Base-by-base conservation (phyloP, 2,797 vertebrate genomes). In the Chromis chromis region DNA sequence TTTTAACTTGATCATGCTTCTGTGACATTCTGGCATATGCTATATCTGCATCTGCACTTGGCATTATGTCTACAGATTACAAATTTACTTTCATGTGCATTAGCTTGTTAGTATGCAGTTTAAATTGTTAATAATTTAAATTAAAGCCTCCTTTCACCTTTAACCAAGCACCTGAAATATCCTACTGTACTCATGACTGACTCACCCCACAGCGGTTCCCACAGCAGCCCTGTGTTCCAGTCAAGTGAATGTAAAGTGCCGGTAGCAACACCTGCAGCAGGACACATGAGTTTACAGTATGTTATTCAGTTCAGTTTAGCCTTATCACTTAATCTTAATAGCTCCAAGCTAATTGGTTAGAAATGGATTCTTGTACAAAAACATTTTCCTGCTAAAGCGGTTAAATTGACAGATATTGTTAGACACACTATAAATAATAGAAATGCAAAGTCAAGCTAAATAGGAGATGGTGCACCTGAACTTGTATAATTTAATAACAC, bases 131-230 rank as follows among this genome's bases (percentile, higher is more conserved):
- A 60, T 64, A 27, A 50, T 56, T 76, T 22, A 10, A 24, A 12
- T 19, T 22, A 3, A 36, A 25, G 1, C n/a, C 62, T 28, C 11
- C 52, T 2, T n/a, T 42, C 1, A 8, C 22, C 44, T 6, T n/a
- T 50, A 44, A 58, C 1, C 4, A 10, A 55, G 19, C 17, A 13
- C 8, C 2, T 25, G 25, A 58, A 74, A 25, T 13, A 0, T 42
- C 12, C 22, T 0, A 40, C 25, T 36, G 11, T 40, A 0, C 14
- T 56, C 52, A 3, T 10, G 14, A 24, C 0, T 27, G 24, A 91
- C 95, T 96, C 83, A 96, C 96, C 94, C 96, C 96, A 66, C 95
- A 96, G 64, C 95, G 94, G 62, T 96, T 96, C 22, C 86, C 93
- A 76, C 94, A 96, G 82, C 95, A 96, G 0, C 94, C 95, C n/a